Base-by-base conservation (phyloP, 2,888 invertebrate species). In the Omphaloscelis lunosa region DNA sequence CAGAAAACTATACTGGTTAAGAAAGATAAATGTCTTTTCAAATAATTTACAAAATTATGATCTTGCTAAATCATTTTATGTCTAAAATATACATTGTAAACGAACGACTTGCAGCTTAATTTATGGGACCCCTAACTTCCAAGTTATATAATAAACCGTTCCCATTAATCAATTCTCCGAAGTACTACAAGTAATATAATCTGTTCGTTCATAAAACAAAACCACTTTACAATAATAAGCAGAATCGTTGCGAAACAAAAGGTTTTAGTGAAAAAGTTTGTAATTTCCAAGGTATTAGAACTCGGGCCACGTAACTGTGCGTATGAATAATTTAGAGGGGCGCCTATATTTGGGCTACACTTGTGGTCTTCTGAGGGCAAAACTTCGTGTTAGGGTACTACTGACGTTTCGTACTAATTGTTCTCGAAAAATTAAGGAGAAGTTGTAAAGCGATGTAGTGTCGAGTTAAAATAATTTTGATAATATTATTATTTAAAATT, bases 281-380 rank as follows among this genome's bases (percentile, higher is more conserved):
- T 82, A 86, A 85, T 86, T 86, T 86, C 68, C 62, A 71, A 75
- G 63, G 78, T 72, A 84, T 87, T 79, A 81, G 85, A 77, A 90
- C 83, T 75, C 89, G 63, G 34, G 72, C 84, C 90, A 90, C 90
- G 90, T 89, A 87, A 76, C 87, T 66, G 82, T 86, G 82, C 81
- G 82, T 89, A 90, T 90, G 89, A 90, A 90, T 91, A 88, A 91
- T 90, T 90, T 89, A 89, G 83, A 83, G 73, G 77, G 77, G 79
- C 45, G 76, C 72, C 78, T 84, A 82, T 85, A 82, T 86, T 86
- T 80, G 82, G 85, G 77, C 79, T 82, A 83, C 76, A 80, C 77
- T 83, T 72, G 84, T 74, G 85, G 76, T 73, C 75, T 77, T 67
- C 62, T 62, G 72, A 77, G 80, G 82, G 88, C 82, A 85, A 67